phyloP scores from a whole-genome alignment of 2,113 vertebrate species.

The Romanogobio albipinnatus region DNA sequence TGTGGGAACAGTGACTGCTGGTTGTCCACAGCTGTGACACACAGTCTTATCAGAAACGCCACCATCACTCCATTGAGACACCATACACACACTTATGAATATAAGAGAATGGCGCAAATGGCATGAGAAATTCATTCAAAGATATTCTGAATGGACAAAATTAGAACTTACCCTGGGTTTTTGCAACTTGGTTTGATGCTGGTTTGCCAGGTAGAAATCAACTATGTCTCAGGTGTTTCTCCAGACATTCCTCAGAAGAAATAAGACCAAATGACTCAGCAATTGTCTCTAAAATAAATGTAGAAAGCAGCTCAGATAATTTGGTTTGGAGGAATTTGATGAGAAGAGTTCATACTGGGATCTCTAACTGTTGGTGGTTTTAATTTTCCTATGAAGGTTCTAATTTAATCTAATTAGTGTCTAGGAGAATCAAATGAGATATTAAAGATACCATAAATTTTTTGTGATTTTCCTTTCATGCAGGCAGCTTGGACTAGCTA shows the following conservation, averaged over 20 bases:
- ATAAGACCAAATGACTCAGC: not conserved
- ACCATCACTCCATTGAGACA: slow-evolving; percentile 41
- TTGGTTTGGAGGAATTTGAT: too few relatives aligned
- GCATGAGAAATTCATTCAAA: not conserved
- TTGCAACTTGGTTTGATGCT: too few relatives aligned
- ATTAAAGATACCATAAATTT: too few relatives aligned
- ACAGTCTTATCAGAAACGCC: slow-evolving; percentile 42
- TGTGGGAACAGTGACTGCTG: slow-evolving; percentile 46
- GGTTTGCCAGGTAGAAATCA: too few relatives aligned
- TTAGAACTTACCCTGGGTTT: not conserved
- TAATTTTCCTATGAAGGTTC: too few relatives aligned
- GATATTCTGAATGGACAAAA: not conserved
- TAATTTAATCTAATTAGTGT: too few relatives aligned
- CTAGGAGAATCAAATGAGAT: too few relatives aligned
- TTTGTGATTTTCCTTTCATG: too few relatives aligned
- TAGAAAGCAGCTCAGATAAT: too few relatives aligned
- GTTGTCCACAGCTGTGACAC: slow-evolving; percentile 41
- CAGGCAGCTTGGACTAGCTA: too few relatives aligned
- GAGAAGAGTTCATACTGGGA: too few relatives aligned
- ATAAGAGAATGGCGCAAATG: not conserved
- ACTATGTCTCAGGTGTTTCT: not conserved
- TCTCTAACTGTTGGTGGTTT: too few relatives aligned
- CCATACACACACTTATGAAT: slow-evolving; percentile 8
- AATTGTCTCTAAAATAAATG: not conserved
- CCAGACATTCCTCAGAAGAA: not conserved